These are phyloP conservation scores for Caenorhabditis zanzibari DNA, from an alignment of 2,888 invertebrate species.

Conservation along the genomic window DNA sequence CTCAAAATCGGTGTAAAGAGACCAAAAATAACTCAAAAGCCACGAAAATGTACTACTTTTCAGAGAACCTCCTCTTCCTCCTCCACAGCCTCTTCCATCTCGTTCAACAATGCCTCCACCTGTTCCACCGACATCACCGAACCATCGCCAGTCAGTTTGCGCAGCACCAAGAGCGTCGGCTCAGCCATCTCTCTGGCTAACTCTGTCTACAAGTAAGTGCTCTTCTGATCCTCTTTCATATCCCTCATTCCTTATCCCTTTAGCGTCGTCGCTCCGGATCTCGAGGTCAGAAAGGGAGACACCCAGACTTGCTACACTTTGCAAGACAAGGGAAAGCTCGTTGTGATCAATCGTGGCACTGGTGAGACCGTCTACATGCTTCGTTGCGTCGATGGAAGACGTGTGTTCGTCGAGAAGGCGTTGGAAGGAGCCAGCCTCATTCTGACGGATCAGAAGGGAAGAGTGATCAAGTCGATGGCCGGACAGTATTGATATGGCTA, in stretches of 20 bases:
- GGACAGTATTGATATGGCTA: slow-evolving; percentile 33
- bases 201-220: neutral
- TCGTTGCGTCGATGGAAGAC: slow-evolving; percentile 60
- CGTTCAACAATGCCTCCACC: neutral
- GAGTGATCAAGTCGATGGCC: slow-evolving; percentile 49
- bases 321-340: slow-evolving; percentile 55
- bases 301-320: slow-evolving; percentile 27
- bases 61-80: no score
- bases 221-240: neutral
- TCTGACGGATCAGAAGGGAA: slow-evolving; percentile 41
- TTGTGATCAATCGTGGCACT: slow-evolving; percentile 40
- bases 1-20: no score
- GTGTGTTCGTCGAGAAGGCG: slow-evolving; percentile 57
- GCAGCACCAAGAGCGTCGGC: slow-evolving; percentile 15
- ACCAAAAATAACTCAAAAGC: no score
- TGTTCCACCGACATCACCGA: neutral
- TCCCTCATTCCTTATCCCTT: neutral
- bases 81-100: no score
- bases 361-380: slow-evolving; percentile 59
- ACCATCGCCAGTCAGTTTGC: neutral
- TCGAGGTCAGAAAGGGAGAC: slow-evolving; percentile 48
- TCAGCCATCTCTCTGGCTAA: slow-evolving; percentile 6
- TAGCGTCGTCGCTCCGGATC: slow-evolving; percentile 48
- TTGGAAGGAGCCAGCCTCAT: slow-evolving; percentile 33
- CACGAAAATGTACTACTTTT: no score